Percentiles rank a stretch among this genome's conserved stretches.
These are phyloP conservation scores for Drosophila arizonae DNA, from an alignment of 1,140 invertebrate species.

Conservation along the genomic window DNA sequence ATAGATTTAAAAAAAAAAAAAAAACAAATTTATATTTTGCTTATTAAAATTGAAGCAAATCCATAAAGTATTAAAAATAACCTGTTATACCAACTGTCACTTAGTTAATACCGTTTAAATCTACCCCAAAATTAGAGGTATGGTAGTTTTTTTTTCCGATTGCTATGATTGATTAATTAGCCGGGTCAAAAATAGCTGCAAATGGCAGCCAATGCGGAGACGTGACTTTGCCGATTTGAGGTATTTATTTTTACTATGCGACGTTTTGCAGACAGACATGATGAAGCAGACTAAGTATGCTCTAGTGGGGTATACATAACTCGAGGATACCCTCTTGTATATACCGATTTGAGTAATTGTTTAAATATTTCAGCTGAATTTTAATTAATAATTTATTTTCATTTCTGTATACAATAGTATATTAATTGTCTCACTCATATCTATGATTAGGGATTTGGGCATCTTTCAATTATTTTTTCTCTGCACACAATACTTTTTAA, in stretches of 20 bases:
- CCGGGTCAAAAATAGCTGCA: conserved; percentile 24
- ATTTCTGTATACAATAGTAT: too few species aligned
- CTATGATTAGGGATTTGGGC: too few species aligned
- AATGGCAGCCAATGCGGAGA: conserved; percentile 33
- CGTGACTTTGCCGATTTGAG: conserved; percentile 30
- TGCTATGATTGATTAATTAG: conserved; percentile 68
- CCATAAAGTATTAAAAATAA: neutral
- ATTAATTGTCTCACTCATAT: too few species aligned
- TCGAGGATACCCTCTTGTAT: too few species aligned
- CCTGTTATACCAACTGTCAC: conserved; percentile 18
- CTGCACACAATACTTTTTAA: too few species aligned
- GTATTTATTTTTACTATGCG: conserved; percentile 25
- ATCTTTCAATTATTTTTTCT: too few species aligned
- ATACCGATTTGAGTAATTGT: too few species aligned
- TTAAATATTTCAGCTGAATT: too few species aligned
- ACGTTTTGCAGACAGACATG: conserved; percentile 24
- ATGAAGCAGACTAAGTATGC: neutral
- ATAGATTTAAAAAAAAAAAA: neutral
- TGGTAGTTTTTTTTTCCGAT: conserved; percentile 14
- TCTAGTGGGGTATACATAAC: neutral
- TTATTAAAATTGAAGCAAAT: too few species aligned
- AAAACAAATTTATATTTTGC: neutral
- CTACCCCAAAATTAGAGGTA: conserved; percentile 16
- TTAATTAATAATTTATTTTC: too few species aligned
- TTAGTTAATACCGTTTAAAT: conserved; percentile 5